These are phyloP conservation scores for Egretta garzetta DNA, from an alignment of 2,113 vertebrate species.

Conservation along the genomic window DNA sequence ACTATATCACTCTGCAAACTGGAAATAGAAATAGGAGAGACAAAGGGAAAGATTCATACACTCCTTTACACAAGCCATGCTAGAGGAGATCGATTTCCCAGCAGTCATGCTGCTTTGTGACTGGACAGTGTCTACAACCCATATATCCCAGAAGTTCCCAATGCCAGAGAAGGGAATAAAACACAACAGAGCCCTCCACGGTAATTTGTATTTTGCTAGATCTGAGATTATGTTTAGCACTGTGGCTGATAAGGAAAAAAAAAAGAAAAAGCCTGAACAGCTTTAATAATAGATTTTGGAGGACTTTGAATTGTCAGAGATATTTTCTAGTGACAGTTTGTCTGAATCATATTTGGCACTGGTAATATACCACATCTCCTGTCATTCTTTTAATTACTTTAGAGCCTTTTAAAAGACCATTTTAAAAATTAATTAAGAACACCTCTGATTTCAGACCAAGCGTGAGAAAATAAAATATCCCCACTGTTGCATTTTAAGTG, in stretches of 20 bases:
- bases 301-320: background rate
- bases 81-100: background rate
- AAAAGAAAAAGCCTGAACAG: background rate
- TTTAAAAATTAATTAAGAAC: constrained; percentile 23
- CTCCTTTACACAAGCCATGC: background rate
- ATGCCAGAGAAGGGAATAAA: background rate
- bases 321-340: constrained; percentile 15
- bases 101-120: background rate
- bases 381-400: constrained; percentile 38
- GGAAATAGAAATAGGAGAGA: background rate
- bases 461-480: background rate
- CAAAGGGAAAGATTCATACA: background rate
- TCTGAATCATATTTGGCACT: constrained; percentile 44
- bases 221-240: background rate
- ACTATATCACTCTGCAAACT: background rate
- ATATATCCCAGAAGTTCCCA: background rate
- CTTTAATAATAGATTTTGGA: constrained; percentile 35
- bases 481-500: background rate
- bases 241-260: background rate
- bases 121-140: background rate
- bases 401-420: constrained; percentile 17
- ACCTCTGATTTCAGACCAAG: constrained; percentile 31
- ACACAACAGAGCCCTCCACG: background rate
- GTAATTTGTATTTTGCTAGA: background rate
- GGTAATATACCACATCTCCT: constrained; percentile 30